Conservation (phyloP, 2,888 invertebrate species). For the Conops quadrifasciatus region DNA sequence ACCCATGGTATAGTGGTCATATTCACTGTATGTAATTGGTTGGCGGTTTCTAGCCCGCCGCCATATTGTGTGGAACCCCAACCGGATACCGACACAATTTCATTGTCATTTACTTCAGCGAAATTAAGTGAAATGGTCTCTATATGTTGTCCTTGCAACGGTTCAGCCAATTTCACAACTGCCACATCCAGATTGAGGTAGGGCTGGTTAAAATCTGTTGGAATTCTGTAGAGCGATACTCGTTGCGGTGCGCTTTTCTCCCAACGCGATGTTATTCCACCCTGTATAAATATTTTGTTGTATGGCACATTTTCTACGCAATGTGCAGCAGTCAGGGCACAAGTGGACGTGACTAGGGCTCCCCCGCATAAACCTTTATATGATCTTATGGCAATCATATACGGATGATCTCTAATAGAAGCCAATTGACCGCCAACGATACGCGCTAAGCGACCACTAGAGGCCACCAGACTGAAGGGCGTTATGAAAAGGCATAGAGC, state of each 20-base stretch:
- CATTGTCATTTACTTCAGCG: neutral
- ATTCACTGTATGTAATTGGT: neutral
- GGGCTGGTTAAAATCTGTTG: neutral
- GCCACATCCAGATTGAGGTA: conserved; percentile 26
- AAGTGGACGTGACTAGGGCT: conserved; percentile 46
- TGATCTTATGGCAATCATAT: conserved; percentile 5
- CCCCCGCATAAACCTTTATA: conserved; percentile 50
- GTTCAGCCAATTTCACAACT: conserved; percentile 15
- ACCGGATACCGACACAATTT: conserved; percentile 21
- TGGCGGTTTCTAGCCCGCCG: no score
- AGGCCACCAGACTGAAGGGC: neutral
- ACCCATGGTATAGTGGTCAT: neutral
- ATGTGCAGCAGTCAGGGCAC: conserved; percentile 55
- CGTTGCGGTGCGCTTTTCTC: conserved; percentile 12
- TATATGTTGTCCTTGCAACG: conserved; percentile 28
- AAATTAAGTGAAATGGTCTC: conserved; percentile 16
- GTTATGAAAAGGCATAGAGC: neutral
- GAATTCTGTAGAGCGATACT: neutral
- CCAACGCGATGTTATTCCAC: conserved; percentile 6
- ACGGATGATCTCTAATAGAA: neutral
- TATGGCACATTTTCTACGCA: conserved; percentile 45
- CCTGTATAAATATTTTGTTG: neutral
- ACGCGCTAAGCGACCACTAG: neutral
- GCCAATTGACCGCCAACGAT: conserved; percentile 3
- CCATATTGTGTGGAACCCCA: conserved; percentile 27